Percentiles rank a stretch among this genome's conserved stretches.
Conservation (phyloP, 2,888 invertebrate species). For the Quadroppia sp. region DNA sequence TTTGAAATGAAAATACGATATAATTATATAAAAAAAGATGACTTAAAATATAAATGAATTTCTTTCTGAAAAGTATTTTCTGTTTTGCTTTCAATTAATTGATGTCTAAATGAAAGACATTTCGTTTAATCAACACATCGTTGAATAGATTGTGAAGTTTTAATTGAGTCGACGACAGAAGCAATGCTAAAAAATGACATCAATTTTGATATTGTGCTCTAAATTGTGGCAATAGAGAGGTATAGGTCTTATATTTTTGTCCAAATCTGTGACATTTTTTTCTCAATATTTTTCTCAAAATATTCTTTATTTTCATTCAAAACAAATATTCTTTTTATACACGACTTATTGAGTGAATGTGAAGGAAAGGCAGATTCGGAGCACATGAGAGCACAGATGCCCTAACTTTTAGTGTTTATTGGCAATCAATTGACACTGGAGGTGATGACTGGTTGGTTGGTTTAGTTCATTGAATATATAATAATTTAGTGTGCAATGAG, state of each 20-base stretch:
- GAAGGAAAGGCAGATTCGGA: not conserved
- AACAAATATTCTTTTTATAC: not conserved
- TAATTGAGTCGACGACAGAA: not conserved
- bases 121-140: constrained; percentile 13
- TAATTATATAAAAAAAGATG: too few species aligned
- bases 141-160: not conserved
- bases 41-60: too few species aligned
- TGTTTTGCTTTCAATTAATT: constrained; percentile 15
- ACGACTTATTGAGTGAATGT: constrained; percentile 6
- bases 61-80: too few species aligned
- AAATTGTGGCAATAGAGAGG: too few species aligned
- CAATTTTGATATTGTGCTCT: not conserved
- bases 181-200: not conserved
- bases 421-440: constrained; percentile 19
- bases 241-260: constrained; percentile 14
- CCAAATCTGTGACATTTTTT: not conserved
- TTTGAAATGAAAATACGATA: too few species aligned
- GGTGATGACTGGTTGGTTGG: constrained; percentile 18
- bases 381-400: constrained; percentile 9
- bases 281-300: not conserved
- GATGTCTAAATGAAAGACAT: not conserved
- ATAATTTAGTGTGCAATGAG: constrained; percentile 18
- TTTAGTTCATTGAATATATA: constrained; percentile 31
- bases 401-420: constrained; percentile 8
- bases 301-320: not conserved